Conservation (phyloP, 1,140 invertebrate genomes). For the Diachasma alloeum region DNA sequence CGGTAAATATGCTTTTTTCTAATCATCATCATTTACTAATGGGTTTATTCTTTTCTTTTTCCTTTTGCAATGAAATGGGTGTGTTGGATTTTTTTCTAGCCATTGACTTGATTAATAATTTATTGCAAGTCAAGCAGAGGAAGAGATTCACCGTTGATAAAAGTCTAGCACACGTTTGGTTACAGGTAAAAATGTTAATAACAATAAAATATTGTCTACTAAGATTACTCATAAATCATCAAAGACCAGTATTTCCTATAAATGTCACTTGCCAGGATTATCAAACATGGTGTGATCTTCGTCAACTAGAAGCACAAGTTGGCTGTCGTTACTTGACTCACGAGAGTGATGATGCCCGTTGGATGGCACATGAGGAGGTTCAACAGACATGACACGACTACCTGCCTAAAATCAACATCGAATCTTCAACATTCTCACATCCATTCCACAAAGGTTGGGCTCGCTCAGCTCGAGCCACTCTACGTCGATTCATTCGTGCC, state of each 20-base stretch:
- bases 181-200: constrained; percentile 71
- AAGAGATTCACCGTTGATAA: constrained; percentile 98
- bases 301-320: constrained; percentile 86
- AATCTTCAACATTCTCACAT: constrained; percentile 40
- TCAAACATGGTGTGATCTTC: constrained; percentile 94
- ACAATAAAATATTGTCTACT: neutral
- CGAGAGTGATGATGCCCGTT: constrained; percentile 93
- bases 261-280: constrained; percentile 79
- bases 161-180: constrained; percentile 92
- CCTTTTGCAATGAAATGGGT: too few relatives aligned
- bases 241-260: too few relatives aligned
- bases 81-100: constrained; percentile 45
- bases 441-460: constrained; percentile 56
- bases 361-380: constrained; percentile 70
- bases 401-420: constrained; percentile 45
- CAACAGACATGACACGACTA: constrained; percentile 61
- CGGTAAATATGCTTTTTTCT: constrained; percentile 51
- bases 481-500: constrained; percentile 59
- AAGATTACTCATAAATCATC: constrained; percentile 21
- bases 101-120: constrained; percentile 97
- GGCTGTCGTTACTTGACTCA: constrained; percentile 91
- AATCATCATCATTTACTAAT: too few relatives aligned
- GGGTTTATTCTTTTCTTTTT: too few relatives aligned
- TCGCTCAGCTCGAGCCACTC: constrained; percentile 53
- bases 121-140: constrained; percentile 97